phyloP scores from a whole-genome alignment of 1,140 invertebrate genomes.

The Choristoneura fumiferana region DNA sequence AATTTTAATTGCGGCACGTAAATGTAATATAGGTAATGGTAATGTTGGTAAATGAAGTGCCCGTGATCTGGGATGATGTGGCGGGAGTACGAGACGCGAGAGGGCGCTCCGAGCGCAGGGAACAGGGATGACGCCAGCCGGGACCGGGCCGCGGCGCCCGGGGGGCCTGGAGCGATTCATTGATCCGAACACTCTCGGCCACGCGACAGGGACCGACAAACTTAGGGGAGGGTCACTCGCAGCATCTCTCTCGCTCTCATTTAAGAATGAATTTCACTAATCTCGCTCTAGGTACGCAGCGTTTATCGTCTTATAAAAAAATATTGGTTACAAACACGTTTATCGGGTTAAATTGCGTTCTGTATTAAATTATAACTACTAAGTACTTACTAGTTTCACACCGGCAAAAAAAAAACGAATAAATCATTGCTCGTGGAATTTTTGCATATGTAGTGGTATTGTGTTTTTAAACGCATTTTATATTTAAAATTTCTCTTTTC shows the following conservation, averaged over 20 bases:
- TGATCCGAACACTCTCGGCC: constrained; percentile 76
- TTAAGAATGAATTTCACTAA: constrained; percentile 26
- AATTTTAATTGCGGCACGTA: neutral
- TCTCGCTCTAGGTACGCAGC: no score
- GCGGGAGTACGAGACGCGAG: constrained; percentile 29
- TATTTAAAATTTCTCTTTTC: no score
- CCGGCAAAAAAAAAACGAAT: no score
- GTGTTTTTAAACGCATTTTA: no score
- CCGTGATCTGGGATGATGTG: neutral
- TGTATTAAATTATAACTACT: no score
- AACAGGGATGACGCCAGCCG: constrained; percentile 53
- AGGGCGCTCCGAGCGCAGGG: constrained; percentile 40
- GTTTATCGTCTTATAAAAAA: no score
- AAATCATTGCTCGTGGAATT: no score
- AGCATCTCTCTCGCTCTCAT: constrained; percentile 43
- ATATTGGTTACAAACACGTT: no score
- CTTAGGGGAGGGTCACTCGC: constrained; percentile 27
- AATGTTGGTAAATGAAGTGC: no score
- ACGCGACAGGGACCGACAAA: constrained; percentile 52
- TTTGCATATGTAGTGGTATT: no score
- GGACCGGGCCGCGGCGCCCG: constrained; percentile 24
- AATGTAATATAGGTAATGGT: neutral
- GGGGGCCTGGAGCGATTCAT: constrained; percentile 73
- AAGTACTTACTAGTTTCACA: no score
- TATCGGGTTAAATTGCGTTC: no score